Evolutionary conservation across 2,113 vertebrate species (phyloP).

Genomic region (Carassius auratus): DNA sequence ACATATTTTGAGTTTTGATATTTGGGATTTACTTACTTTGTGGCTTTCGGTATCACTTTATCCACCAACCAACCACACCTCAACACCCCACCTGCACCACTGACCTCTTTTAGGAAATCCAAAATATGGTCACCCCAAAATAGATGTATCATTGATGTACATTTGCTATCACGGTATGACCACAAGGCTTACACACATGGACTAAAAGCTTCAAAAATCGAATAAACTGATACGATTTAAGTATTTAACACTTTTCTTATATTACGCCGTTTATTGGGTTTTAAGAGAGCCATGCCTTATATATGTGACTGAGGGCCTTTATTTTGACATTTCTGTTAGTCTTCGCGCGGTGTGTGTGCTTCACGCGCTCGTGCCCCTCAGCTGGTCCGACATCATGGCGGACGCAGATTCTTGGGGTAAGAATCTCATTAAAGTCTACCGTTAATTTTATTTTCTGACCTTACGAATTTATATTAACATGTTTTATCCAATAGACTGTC

Average conservation of each 20-base stretch:
- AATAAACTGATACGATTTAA: neutral
- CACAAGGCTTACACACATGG: too few species aligned
- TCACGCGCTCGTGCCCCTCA: neutral
- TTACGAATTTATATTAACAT: neutral
- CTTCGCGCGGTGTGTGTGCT: neutral
- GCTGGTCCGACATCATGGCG: constrained; percentile 63
- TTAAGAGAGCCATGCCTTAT: neutral
- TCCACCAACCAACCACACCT: too few species aligned
- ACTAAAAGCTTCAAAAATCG: neutral
- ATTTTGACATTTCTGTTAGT: constrained; percentile 39
- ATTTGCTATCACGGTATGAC: too few species aligned
- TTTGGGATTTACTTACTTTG: too few species aligned
- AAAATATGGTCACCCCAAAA: too few species aligned
- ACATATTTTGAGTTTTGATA: too few species aligned
- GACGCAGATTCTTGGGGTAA: constrained; percentile 81
- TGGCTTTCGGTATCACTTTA: too few species aligned
- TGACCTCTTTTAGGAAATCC: too few species aligned
- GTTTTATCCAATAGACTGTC: neutral
- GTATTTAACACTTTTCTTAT: neutral
- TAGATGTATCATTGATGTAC: too few species aligned
- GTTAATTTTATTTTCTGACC: neutral
- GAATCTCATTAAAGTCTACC: constrained; percentile 26
- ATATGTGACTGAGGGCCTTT: constrained; percentile 13
- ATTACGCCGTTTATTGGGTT: neutral
- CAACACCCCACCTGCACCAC: too few species aligned